phyloP scores from a whole-genome alignment of 2,113 vertebrate genomes.

The Siniperca knerii region DNA sequence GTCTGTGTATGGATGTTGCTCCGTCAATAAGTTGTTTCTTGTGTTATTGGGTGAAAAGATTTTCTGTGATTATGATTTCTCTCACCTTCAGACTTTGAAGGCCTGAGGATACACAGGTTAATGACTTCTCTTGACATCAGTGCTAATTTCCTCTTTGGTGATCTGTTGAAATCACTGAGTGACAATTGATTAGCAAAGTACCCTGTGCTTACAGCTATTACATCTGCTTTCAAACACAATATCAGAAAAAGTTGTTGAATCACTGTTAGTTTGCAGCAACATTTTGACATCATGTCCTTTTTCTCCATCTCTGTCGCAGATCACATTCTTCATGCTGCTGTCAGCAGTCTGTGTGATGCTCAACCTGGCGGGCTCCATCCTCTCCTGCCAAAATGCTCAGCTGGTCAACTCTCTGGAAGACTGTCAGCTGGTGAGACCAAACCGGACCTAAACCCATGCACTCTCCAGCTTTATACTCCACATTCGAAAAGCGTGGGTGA shows the following conservation, averaged over 20 bases:
- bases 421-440: constrained; percentile 95
- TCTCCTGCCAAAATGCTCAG: constrained; percentile 99
- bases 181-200: constrained; percentile 27
- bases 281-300: constrained; percentile 26
- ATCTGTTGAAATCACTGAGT: constrained; percentile 36
- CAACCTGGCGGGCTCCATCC: constrained; percentile 97
- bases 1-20: background rate
- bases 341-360: constrained; percentile 99
- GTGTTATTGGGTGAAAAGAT: constrained; percentile 11
- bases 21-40: constrained; percentile 22
- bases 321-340: constrained; percentile 99
- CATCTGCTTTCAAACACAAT: constrained; percentile 20
- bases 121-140: constrained; percentile 59
- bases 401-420: constrained; percentile 94
- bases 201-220: background rate
- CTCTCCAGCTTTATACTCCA: background rate
- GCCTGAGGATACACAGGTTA: constrained; percentile 37
- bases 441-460: constrained; percentile 37
- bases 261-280: background rate
- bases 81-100: constrained; percentile 12
- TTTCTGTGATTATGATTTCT: constrained; percentile 18
- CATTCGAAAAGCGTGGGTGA: background rate
- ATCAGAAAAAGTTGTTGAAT: constrained; percentile 4
- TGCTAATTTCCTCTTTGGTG: constrained; percentile 44
- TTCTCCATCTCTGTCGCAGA: constrained; percentile 82